These are phyloP conservation scores for Cervus canadensis DNA, from an alignment of 2,113 vertebrate genomes.

Conservation along the genomic window DNA sequence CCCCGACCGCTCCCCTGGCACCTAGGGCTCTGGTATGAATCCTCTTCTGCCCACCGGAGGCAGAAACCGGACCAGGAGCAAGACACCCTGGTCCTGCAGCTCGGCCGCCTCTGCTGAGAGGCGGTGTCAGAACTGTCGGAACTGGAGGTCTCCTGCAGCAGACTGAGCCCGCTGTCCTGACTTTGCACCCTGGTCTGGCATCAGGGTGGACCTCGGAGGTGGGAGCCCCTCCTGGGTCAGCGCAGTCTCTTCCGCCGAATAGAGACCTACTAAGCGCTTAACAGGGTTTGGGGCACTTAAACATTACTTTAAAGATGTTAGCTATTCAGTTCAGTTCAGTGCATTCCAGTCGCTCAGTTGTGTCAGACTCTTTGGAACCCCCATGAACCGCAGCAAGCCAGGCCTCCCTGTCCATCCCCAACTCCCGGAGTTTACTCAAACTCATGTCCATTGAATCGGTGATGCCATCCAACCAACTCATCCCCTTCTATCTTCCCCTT, in stretches of 20 bases:
- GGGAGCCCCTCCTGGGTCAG: background rate
- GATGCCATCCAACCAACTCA: background rate
- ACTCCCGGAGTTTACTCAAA: background rate
- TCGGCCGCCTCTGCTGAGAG: too few relatives aligned
- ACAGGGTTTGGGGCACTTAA: background rate
- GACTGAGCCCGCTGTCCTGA: background rate
- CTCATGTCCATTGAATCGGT: background rate
- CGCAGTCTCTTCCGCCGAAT: rapidly evolving
- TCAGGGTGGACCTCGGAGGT: background rate
- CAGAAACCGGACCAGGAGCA: rapidly evolving
- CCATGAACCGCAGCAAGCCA: background rate
- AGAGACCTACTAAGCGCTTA: background rate
- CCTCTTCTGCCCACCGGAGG: background rate
- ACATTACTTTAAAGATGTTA: background rate
- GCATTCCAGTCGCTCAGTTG: background rate
- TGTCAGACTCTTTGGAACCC: background rate
- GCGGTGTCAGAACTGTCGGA: background rate
- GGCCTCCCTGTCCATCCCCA: background rate
- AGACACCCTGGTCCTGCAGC: background rate
- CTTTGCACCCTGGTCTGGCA: background rate
- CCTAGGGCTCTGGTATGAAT: background rate
- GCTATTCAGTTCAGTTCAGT: background rate
- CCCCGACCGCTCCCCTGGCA: background rate
- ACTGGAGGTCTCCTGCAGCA: background rate
- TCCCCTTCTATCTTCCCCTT: background rate